phyloP scores from a whole-genome alignment of 2,797 vertebrate species.

The Pangasius sanitwongsei region DNA sequence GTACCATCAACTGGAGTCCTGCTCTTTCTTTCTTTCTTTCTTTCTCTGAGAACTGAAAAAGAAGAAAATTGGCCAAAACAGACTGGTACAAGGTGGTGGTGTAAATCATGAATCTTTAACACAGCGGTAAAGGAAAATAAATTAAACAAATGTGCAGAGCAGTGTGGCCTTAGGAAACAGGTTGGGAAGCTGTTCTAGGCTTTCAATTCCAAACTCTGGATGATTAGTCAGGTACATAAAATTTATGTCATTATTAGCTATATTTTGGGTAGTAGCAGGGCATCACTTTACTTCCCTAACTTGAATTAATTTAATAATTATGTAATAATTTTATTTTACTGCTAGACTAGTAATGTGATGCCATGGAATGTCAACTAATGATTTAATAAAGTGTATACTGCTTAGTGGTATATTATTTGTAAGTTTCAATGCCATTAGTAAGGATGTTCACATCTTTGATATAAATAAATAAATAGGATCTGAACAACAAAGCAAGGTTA shows the following conservation, averaged over 20 bases:
- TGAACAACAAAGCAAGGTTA: constrained; percentile 39
- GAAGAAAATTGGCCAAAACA: background rate
- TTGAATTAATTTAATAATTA: background rate
- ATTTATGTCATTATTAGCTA: background rate
- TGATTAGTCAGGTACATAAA: background rate
- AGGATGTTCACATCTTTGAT: background rate
- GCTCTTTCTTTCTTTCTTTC: too few species aligned
- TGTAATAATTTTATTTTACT: background rate
- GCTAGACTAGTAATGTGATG: background rate
- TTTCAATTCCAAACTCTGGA: background rate
- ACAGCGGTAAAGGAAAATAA: background rate
- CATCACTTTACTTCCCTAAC: background rate
- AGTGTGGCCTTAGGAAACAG: background rate
- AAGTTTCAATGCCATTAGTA: background rate
- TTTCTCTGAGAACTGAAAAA: too few species aligned
- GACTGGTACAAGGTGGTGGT: background rate
- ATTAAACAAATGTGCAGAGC: background rate
- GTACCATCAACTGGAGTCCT: too few species aligned
- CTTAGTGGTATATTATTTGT: background rate
- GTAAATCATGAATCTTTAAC: background rate
- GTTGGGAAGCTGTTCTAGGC: background rate
- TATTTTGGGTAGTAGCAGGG: background rate
- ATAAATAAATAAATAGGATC: background rate
- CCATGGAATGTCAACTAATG: background rate
- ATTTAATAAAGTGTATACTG: background rate